Evolutionary conservation across 2,797 vertebrate genomes (phyloP), one percentile per base, ranked within the genome.

Genomic region (Mionectes olivaceus): DNA sequence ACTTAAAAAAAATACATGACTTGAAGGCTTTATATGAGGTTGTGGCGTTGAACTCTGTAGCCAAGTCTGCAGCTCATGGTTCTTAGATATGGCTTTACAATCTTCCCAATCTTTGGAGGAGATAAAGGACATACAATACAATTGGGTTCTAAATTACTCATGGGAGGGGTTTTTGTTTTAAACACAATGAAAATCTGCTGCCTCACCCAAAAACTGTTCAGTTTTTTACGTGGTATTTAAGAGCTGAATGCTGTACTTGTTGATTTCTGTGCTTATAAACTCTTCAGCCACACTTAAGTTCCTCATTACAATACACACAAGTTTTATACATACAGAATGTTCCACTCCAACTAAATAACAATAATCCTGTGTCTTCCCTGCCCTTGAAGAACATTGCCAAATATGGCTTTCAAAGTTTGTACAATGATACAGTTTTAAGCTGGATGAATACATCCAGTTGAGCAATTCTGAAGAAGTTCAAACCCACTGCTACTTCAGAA

Each of bases 261-360:
- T 95, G 81, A 33, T 68, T 87, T 93, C 65, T 69, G 24, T 78
- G 35, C 85, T 88, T 83, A 13, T 50, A 84, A 81, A 85, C 46
- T 78, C 43, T 85, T 91, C 37, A 81, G 39, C 57, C 21, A 22
- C 39, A 15, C 43, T 92, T 55, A 52, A 70, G 56, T 71, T 87
- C 57, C 53, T 92, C 30, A 18, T 68, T 91, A n/a, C n/a, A 81
- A 19, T 75, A 85, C 41, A 35, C 43, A n/a, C 24, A 77, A 92
- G 33, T 69, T 93, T 92, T 76, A 52, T 87, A 9, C 47, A 33
- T 80, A 27, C 68, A 81, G 13, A 90, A 68, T 0, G 3, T 85
- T 85, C 61, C 43, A 57, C n/a, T 87, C 53, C 53, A 64, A 33
- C 82, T 85, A 93, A 93, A 89, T 95, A 97, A 91, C 81, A 91